Evolutionary conservation across 2,888 invertebrate genomes (phyloP).

Genomic region (Helicoverpa assulta): DNA sequence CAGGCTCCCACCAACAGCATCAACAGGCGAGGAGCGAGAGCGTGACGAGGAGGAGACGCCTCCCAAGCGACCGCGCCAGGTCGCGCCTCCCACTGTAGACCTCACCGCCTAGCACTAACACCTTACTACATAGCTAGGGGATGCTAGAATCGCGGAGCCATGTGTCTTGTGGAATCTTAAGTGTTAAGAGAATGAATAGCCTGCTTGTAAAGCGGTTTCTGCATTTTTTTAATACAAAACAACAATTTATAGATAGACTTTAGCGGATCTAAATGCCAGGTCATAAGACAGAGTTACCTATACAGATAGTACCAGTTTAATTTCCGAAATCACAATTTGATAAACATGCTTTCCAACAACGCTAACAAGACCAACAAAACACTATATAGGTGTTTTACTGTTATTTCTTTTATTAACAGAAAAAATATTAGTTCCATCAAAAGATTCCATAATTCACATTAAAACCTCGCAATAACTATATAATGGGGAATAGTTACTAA

Average conservation of each 20-base stretch:
- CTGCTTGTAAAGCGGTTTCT: no score
- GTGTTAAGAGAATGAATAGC: not conserved
- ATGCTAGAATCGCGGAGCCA: not conserved
- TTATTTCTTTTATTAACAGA: no score
- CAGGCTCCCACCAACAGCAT: constrained; percentile 81
- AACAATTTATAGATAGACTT: no score
- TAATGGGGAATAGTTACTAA: constrained; percentile 28
- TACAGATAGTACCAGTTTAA: no score
- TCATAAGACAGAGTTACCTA: no score
- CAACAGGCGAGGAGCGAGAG: constrained; percentile 77
- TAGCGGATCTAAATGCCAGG: no score
- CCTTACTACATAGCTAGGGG: not conserved
- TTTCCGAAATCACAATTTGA: no score
- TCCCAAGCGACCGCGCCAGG: constrained; percentile 88
- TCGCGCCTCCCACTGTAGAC: constrained; percentile 79
- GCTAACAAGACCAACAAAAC: no score
- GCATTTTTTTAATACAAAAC: no score
- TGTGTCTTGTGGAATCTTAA: constrained; percentile 47
- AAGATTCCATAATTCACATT: constrained; percentile 40
- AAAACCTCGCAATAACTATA: constrained; percentile 17
- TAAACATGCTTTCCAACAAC: no score
- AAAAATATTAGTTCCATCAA: not conserved
- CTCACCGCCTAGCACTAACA: constrained; percentile 77
- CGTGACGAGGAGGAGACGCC: constrained; percentile 83
- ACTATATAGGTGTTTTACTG: no score